Base-by-base conservation (phyloP, 2,888 invertebrate genomes). In the Muscina levida region DNA sequence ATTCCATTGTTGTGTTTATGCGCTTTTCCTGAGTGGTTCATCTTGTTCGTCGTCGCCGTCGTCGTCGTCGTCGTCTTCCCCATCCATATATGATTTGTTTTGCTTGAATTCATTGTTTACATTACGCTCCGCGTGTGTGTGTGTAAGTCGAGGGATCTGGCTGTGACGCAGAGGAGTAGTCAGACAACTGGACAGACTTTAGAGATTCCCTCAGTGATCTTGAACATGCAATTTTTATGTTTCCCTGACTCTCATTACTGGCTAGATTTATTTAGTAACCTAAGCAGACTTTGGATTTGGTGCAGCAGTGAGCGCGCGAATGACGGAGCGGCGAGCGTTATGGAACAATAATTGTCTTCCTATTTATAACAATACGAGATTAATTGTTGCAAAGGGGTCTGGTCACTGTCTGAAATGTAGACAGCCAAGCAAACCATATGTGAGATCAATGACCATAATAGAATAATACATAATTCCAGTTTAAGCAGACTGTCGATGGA, bases 111-210 rank as follows among this genome's bases (percentile, higher is more conserved):
- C 44, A 66, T 67, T 66, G 71, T 72, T 77, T 72, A 71, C 74
- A 67, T 57, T 46, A 66, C 17, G 31, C 31, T n/a, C n/a, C 31
- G 48, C n/a, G 31, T 48, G 48, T 17, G 31, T 8, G 31, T 31
- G 4, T 31, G 31, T 31, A 31, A 8, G 8, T 8, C 31, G n/a
- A n/a, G n/a, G n/a, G n/a, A n/a, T 31, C 31, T 31, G 31, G 31
- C n/a, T n/a, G n/a, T n/a, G n/a, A n/a, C n/a, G n/a, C 31, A 31
- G 4, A 31, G 31, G 3, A 31, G 31, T 31, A 19, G 56, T 26
- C 57, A 57, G 26, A n/a, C 26, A n/a, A 39, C 6, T 67, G 80
- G 84, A 82, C 80, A 84, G 82, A 74, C 82, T 79, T 75, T 74
- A 62, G 75, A 59, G 48, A 62, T 37, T 72, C 72, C 59, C 70